Percentiles rank a stretch among this genome's conserved stretches.
These are phyloP conservation scores for Ispidina picta DNA, from an alignment of 2,797 vertebrate genomes.

Conservation along the genomic window DNA sequence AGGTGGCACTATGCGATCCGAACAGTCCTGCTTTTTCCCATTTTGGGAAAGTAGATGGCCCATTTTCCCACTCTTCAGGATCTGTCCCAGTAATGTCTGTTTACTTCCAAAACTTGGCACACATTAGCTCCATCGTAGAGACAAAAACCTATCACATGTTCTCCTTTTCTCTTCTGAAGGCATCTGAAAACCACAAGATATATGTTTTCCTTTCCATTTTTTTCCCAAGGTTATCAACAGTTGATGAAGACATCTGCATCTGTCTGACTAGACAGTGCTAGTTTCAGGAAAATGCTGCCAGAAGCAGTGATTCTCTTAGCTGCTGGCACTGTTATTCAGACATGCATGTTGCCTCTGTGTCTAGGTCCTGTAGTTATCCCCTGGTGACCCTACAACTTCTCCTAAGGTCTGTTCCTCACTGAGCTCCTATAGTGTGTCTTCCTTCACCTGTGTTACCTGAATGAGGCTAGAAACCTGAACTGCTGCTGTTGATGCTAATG, in stretches of 20 bases:
- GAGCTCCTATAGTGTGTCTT: neutral
- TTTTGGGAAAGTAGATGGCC: neutral
- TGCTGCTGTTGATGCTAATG: neutral
- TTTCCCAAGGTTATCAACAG: neutral
- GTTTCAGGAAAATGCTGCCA: neutral
- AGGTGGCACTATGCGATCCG: neutral
- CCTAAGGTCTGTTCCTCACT: neutral
- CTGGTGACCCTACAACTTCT: neutral
- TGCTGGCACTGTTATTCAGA: neutral
- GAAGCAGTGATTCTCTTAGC: neutral
- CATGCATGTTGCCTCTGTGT: neutral
- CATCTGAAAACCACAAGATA: neutral
- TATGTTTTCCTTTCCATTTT: neutral
- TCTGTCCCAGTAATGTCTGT: neutral
- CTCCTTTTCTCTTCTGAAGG: neutral
- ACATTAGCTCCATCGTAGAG: neutral
- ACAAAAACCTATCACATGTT: fast-evolving
- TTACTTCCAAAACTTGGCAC: neutral
- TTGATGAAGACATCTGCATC: neutral
- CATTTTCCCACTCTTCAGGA: neutral
- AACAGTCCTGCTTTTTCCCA: neutral
- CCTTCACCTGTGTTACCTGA: neutral
- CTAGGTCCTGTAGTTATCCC: neutral
- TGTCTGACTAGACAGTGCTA: neutral
- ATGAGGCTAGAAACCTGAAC: neutral